phyloP scores from a whole-genome alignment of 2,888 invertebrate genomes.

The Alviniconcha strummeri region DNA sequence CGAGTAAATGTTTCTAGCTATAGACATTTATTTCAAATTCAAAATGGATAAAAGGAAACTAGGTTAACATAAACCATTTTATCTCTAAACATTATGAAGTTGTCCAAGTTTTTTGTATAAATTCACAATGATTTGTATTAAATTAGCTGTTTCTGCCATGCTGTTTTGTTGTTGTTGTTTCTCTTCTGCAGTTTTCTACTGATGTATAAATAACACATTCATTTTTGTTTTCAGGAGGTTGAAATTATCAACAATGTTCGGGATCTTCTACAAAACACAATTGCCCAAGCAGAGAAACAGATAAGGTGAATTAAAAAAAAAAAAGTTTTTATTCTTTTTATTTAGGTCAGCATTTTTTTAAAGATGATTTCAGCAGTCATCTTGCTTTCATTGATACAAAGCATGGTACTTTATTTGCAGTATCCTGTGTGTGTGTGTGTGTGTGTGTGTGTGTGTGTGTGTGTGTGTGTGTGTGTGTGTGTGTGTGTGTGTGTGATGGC shows the following conservation, averaged over 20 bases:
- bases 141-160: no score
- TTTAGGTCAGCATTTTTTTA: neutral
- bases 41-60: no score
- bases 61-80: no score
- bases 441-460: neutral
- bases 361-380: no score
- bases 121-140: no score
- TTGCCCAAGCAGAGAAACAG: constrained; percentile 71
- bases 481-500: neutral
- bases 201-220: neutral
- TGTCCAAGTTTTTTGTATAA: no score
- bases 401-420: neutral
- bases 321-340: neutral
- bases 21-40: no score
- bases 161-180: no score
- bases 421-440: neutral
- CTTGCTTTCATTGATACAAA: neutral
- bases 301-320: constrained; percentile 65
- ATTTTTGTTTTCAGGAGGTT: constrained; percentile 67
- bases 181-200: no score
- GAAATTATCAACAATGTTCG: constrained; percentile 74
- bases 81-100: no score
- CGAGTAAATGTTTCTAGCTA: no score
- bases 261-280: constrained; percentile 72
- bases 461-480: neutral